Conservation (phyloP, 2,113 vertebrate genomes). For the Vimba vimba region DNA sequence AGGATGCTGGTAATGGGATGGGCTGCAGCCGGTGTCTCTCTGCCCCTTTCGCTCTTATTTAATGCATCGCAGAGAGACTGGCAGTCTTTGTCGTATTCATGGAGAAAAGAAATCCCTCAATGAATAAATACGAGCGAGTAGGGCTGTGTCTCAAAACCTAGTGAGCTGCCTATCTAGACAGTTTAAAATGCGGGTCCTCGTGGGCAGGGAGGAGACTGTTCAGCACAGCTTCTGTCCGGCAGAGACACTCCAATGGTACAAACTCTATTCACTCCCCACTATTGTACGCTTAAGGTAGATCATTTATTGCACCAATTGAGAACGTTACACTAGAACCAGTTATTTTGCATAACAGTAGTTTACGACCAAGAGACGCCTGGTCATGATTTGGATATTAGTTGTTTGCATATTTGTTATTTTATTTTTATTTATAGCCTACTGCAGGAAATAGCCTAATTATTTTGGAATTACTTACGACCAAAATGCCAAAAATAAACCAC, state of each 20-base stretch:
- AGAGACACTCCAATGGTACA: background rate
- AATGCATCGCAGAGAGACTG: constrained; percentile 56
- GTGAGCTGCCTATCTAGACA: constrained; percentile 9
- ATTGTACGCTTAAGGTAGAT: background rate
- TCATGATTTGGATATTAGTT: background rate
- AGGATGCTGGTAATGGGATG: constrained; percentile 49
- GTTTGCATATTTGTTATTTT: background rate
- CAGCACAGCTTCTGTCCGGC: background rate
- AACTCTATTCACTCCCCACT: background rate
- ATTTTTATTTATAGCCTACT: no score
- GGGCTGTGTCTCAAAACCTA: constrained; percentile 28
- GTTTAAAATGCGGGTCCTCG: background rate
- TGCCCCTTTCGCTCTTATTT: constrained; percentile 71
- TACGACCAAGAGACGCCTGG: background rate
- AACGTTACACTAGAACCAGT: background rate
- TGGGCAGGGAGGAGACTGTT: background rate
- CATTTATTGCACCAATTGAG: background rate
- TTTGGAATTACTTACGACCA: background rate
- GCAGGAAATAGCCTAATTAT: no score
- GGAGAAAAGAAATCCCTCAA: background rate
- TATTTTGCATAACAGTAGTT: background rate
- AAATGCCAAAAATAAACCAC: background rate
- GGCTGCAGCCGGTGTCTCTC: constrained; percentile 75
- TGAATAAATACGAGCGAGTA: constrained; percentile 16
- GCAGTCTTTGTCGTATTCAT: constrained; percentile 6